These are phyloP conservation scores for Bombus sibiricus DNA, from an alignment of 1,140 invertebrate genomes.

Conservation along the genomic window DNA sequence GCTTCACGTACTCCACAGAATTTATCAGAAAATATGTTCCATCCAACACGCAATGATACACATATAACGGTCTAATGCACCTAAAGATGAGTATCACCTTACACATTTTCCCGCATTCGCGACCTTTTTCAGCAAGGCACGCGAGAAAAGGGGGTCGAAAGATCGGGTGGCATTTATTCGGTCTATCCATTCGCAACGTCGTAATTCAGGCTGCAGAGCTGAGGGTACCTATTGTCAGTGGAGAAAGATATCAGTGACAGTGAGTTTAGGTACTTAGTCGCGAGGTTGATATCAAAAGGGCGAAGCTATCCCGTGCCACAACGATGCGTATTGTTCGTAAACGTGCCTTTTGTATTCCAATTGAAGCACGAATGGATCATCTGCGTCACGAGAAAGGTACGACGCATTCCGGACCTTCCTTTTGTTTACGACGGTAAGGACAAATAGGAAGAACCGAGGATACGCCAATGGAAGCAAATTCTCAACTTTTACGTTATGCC, in stretches of 20 bases:
- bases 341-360: conserved; percentile 65
- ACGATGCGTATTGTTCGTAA: conserved; percentile 62
- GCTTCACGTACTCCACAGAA: background rate
- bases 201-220: conserved; percentile 43
- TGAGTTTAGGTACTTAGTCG: conserved; percentile 62
- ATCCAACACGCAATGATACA: background rate
- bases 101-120: background rate
- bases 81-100: background rate
- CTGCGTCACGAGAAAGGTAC: conserved; percentile 38
- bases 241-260: conserved; percentile 60
- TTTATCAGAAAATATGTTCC: background rate
- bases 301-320: conserved; percentile 47
- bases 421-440: conserved; percentile 21
- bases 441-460: background rate
- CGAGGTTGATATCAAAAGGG: conserved; percentile 58
- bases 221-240: conserved; percentile 46
- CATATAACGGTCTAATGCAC: background rate
- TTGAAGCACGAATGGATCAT: conserved; percentile 63
- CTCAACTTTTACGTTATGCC: background rate
- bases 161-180: conserved; percentile 45
- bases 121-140: background rate
- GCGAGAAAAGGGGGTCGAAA: conserved; percentile 15
- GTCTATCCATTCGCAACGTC: conserved; percentile 29
- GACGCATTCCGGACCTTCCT: conserved; percentile 27
- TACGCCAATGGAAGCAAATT: background rate